phyloP scores from a whole-genome alignment of 2,113 vertebrate genomes.

The Callipepla squamata region DNA sequence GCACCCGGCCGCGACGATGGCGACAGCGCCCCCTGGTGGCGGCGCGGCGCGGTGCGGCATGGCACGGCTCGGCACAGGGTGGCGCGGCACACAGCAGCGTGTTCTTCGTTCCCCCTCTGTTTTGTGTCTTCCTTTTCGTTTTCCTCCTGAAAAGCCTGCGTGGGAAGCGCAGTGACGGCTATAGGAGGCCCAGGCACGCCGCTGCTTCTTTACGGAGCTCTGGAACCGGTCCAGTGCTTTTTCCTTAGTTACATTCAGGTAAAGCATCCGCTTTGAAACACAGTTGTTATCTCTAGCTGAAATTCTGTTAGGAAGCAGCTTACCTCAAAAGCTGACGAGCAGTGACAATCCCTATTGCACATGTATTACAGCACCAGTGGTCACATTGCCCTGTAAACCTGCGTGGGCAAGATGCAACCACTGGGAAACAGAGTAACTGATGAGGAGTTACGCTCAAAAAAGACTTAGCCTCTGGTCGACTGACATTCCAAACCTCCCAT shows the following conservation, averaged over 20 bases:
- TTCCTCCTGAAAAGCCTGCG: neutral
- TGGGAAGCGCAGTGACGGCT: neutral
- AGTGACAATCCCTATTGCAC: neutral
- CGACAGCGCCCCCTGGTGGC: neutral
- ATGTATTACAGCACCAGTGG: neutral
- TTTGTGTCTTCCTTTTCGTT: neutral
- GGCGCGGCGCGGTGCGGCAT: neutral
- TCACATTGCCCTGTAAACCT: constrained; percentile 38
- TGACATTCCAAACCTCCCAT: neutral
- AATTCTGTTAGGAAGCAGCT: neutral
- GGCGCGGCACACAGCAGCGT: neutral
- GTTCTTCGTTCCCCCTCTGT: fast-evolving
- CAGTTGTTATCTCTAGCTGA: neutral
- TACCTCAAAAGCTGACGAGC: neutral
- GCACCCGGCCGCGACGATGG: neutral
- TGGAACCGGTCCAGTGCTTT: neutral
- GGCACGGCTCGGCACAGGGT: neutral
- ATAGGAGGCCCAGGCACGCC: too few species aligned
- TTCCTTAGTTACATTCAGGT: neutral
- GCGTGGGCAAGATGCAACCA: neutral
- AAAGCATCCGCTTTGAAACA: neutral
- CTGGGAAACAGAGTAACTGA: neutral
- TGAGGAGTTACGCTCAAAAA: neutral
- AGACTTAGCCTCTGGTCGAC: neutral
- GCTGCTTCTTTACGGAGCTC: fast-evolving